phyloP scores from a whole-genome alignment of 2,888 invertebrate genomes.

The Drosophila macrothrix region DNA sequence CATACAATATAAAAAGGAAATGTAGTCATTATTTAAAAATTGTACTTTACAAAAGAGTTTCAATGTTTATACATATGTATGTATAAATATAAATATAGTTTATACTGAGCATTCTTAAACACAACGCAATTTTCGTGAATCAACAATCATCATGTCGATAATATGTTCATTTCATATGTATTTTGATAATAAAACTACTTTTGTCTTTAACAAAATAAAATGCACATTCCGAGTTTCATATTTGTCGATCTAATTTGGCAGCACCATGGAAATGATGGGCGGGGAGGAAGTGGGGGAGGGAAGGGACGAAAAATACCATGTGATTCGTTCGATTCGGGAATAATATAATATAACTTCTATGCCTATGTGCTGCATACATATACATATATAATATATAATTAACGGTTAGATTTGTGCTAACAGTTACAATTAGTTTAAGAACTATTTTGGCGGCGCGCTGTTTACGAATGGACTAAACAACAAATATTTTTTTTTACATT shows the following conservation, averaged over 20 bases:
- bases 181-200: constrained; percentile 58
- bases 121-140: constrained; percentile 58
- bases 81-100: constrained; percentile 41
- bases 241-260: constrained; percentile 54
- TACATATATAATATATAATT: constrained; percentile 24
- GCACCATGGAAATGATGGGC: constrained; percentile 47
- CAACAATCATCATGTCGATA: constrained; percentile 38
- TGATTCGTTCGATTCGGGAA: constrained; percentile 25
- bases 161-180: constrained; percentile 53
- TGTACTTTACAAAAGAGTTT: constrained; percentile 79
- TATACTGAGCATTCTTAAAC: constrained; percentile 71
- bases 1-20: constrained; percentile 62
- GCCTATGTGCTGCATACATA: constrained; percentile 26
- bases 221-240: constrained; percentile 53
- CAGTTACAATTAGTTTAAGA: constrained; percentile 44
- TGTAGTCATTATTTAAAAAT: constrained; percentile 61
- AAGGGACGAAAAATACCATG: constrained; percentile 23
- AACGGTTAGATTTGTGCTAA: constrained; percentile 57
- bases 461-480: constrained; percentile 48
- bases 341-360: constrained; percentile 29
- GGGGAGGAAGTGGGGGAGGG: constrained; percentile 13
- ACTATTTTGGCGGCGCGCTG: constrained; percentile 60
- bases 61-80: constrained; percentile 41
- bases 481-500: constrained; percentile 44
- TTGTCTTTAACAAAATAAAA: constrained; percentile 57